Conservation (phyloP, 2,797 vertebrate species). For the Poecile montanus region DNA sequence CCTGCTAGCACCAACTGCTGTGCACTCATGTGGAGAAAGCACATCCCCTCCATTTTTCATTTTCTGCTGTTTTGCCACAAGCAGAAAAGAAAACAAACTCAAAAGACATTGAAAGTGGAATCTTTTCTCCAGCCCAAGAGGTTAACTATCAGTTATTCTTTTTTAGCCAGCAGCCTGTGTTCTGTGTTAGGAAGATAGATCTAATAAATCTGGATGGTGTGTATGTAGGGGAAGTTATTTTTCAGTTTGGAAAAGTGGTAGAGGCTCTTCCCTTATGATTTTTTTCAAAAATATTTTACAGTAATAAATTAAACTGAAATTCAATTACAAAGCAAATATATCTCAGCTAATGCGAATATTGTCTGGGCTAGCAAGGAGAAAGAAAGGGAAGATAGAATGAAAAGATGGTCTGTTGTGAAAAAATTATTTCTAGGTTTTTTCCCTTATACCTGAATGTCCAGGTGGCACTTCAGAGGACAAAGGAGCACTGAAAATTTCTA, state of each 20-base stretch:
- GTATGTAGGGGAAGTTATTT: constrained; percentile 13
- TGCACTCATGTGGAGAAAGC: neutral
- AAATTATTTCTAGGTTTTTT: neutral
- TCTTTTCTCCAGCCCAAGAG: neutral
- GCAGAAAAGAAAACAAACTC: constrained; percentile 3
- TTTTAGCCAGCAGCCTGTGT: neutral
- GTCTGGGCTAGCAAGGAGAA: neutral
- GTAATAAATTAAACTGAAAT: constrained; percentile 58
- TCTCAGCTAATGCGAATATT: constrained; percentile 25
- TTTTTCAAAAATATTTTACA: constrained; percentile 31
- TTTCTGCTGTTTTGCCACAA: neutral
- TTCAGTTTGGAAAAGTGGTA: neutral
- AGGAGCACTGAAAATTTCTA: neutral
- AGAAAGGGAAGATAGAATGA: neutral
- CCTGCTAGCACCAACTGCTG: neutral
- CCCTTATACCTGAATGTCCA: neutral
- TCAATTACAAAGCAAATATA: constrained; percentile 57
- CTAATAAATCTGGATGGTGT: constrained; percentile 12
- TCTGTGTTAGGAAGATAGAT: neutral
- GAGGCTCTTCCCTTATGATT: neutral
- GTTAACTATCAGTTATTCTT: neutral
- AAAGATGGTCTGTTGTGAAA: neutral
- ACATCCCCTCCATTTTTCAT: neutral
- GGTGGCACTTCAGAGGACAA: neutral
- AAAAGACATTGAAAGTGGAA: neutral